Evolutionary conservation across 1,140 invertebrate genomes (phyloP).

Genomic region (Micrasema longulum): DNA sequence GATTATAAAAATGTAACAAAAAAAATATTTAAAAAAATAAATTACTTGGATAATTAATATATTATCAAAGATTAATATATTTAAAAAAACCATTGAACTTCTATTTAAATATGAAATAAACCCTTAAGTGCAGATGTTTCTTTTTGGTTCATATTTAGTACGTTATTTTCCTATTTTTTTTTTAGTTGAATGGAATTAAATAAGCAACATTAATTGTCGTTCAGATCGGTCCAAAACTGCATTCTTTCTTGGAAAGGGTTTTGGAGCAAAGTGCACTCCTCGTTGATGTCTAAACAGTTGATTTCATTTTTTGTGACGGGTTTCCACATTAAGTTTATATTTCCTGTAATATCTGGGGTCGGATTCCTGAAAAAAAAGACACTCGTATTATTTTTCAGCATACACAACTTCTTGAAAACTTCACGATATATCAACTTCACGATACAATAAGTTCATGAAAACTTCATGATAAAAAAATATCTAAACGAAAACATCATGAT

Average conservation of each 20-base stretch:
- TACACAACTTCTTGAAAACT: not conserved
- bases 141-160: not conserved
- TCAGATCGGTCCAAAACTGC: conserved; percentile 23
- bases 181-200: not conserved
- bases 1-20: not conserved
- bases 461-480: conserved; percentile 37
- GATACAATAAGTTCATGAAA: not conserved
- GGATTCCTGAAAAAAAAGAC: conserved; percentile 58
- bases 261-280: conserved; percentile 20
- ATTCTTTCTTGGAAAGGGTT: conserved; percentile 42
- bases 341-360: conserved; percentile 57
- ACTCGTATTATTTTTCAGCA: too few species aligned
- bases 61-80: not conserved
- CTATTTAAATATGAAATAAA: not conserved
- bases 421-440: not conserved
- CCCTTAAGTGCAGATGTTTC: too few species aligned
- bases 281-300: conserved; percentile 41
- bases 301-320: conserved; percentile 53
- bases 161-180: not conserved
- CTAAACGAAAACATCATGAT: too few species aligned
- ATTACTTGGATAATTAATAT: not conserved
- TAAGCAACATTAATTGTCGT: not conserved
- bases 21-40: not conserved
- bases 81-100: not conserved
- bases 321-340: conserved; percentile 60